A percentile compares a stretch with the other conserved stretches of the same genome.
Conservation (phyloP, 2,113 vertebrate species). For the Cryptomyrus ogoouensis region DNA sequence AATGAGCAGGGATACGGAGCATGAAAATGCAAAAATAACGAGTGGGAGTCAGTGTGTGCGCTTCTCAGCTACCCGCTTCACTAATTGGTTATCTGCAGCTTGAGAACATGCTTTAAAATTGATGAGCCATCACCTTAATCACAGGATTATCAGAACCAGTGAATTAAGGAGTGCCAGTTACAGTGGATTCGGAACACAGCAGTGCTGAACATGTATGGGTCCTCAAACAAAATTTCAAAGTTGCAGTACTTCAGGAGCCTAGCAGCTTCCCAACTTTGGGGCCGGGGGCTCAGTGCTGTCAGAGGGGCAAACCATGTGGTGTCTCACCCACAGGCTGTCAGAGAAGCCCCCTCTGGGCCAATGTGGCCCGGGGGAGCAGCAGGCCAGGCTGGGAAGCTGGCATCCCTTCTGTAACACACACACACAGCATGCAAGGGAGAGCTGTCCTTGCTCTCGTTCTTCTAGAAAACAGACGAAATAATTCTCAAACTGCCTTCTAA, state of each 20-base stretch:
- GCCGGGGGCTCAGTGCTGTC: neutral
- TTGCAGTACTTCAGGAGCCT: neutral
- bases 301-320: slow-evolving; percentile 9
- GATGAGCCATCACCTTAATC: neutral
- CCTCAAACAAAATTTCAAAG: neutral
- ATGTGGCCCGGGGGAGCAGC: neutral
- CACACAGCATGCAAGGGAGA: neutral
- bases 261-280: neutral
- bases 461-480: neutral
- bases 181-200: neutral
- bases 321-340: neutral
- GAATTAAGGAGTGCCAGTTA: neutral
- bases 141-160: neutral
- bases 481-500: neutral
- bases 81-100: neutral
- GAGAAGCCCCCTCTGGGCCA: neutral
- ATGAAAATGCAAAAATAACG: neutral
- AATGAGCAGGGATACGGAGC: neutral
- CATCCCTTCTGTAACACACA: slow-evolving; percentile 6
- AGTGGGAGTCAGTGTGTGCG: neutral
- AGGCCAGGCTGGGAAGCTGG: slow-evolving; percentile 6
- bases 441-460: neutral
- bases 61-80: neutral
- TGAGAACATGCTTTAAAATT: neutral
- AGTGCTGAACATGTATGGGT: neutral